A percentile compares a stretch with the other conserved stretches of the same genome.
Evolutionary conservation across 2,113 vertebrate genomes (phyloP).

Genomic region (Gorsachius goisagi): DNA sequence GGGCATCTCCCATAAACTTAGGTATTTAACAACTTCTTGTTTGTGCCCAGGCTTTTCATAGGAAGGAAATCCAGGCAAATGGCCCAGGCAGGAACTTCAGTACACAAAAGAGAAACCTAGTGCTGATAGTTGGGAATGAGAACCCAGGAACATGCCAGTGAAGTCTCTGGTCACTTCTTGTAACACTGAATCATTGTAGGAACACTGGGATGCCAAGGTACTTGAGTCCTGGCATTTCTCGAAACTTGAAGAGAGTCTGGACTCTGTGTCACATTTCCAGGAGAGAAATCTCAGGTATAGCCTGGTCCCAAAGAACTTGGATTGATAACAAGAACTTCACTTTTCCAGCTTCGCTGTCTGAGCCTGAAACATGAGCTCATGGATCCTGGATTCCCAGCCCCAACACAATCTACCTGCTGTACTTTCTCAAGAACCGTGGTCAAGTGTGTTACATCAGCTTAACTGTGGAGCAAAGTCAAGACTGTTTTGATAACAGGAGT

Average conservation of each 20-base stretch:
- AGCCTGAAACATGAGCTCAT: not conserved
- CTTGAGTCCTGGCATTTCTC: not conserved
- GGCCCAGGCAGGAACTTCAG: not conserved
- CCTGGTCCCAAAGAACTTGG: not conserved
- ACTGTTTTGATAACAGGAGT: not conserved
- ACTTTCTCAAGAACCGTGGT: not conserved
- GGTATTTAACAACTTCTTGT: not conserved
- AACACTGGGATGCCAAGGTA: not conserved
- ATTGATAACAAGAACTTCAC: not conserved
- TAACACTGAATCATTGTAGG: not conserved
- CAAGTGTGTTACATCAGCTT: not conserved
- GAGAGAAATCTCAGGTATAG: not conserved
- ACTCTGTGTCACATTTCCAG: not conserved
- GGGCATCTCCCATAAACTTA: not conserved
- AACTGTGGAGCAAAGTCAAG: not conserved
- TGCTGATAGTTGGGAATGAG: not conserved
- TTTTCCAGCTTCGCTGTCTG: not conserved
- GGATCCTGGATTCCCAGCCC: not conserved
- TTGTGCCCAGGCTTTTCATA: not conserved
- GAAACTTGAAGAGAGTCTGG: not conserved
- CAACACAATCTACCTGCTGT: not conserved
- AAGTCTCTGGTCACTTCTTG: not conserved
- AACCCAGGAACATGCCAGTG: not conserved
- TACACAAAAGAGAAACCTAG: not conserved
- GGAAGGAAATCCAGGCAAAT: not conserved